phyloP scores from a whole-genome alignment of 2,113 vertebrate genomes.

The Pseudopipra pipra region DNA sequence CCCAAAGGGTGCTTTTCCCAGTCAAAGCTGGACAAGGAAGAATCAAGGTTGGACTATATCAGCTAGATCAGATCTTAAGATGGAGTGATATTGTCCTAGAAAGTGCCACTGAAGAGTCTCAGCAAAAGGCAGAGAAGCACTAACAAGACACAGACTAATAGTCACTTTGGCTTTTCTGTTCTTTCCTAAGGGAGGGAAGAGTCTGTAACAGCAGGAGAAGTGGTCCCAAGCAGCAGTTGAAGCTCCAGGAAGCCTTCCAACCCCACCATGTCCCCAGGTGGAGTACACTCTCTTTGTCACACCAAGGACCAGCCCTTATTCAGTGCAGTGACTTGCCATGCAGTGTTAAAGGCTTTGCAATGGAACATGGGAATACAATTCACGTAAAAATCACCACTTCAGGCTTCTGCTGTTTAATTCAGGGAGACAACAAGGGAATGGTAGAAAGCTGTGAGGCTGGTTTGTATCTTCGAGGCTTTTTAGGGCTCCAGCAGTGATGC shows the following conservation, averaged over 20 bases:
- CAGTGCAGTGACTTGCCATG: fast-evolving
- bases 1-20: not conserved
- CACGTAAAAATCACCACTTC: not conserved
- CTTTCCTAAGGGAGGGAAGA: not conserved
- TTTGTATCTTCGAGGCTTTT: not conserved
- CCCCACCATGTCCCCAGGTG: not conserved
- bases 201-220: not conserved
- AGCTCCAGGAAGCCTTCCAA: not conserved
- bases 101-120: not conserved
- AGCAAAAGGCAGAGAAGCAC: not conserved
- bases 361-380: not conserved
- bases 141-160: not conserved
- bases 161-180: not conserved
- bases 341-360: not conserved
- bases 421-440: not conserved
- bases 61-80: not conserved
- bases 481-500: not conserved
- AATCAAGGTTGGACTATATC: not conserved
- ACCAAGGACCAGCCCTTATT: not conserved
- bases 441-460: not conserved
- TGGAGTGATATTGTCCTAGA: not conserved
- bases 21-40: not conserved
- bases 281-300: not conserved
- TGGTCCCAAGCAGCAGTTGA: not conserved
- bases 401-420: not conserved